These are phyloP conservation scores for Limosa lapponica DNA, from an alignment of 2,797 vertebrate genomes.

Conservation along the genomic window DNA sequence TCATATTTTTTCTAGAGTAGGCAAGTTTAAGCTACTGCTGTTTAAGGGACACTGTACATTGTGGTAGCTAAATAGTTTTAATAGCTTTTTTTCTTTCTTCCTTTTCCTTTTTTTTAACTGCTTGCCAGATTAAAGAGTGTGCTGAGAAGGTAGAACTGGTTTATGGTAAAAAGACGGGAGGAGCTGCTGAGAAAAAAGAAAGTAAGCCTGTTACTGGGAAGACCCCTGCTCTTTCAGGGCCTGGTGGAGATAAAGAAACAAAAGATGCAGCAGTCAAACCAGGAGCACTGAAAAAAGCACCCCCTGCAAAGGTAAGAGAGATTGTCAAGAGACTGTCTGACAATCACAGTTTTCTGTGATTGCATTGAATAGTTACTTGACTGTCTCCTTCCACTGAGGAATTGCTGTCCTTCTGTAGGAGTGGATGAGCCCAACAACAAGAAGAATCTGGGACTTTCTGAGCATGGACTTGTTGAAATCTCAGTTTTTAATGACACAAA, in stretches of 20 bases:
- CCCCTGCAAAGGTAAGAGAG: slow-evolving; percentile 82
- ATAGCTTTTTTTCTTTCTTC: not conserved
- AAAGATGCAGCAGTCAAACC: slow-evolving; percentile 79
- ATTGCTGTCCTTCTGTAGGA: not conserved
- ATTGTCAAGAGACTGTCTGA: not conserved
- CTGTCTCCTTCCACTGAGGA: not conserved
- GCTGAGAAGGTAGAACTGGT: slow-evolving; percentile 93
- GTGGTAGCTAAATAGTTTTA: not conserved
- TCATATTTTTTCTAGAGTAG: not conserved
- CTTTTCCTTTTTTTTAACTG: not conserved
- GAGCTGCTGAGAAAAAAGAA: slow-evolving; percentile 81
- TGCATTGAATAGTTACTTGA: not conserved
- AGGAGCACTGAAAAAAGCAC: slow-evolving; percentile 84
- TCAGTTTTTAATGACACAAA: not conserved
- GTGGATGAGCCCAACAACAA: not conserved
- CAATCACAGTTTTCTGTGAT: not conserved
- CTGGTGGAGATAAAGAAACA: slow-evolving; percentile 77
- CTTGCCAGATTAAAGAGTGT: slow-evolving; percentile 91
- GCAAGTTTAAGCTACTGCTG: not conserved
- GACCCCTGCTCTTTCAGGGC: slow-evolving; percentile 76
- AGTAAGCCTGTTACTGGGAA: slow-evolving; percentile 80
- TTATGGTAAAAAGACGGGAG: slow-evolving; percentile 83
- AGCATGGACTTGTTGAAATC: not conserved
- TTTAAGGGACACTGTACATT: not conserved
- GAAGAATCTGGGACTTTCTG: not conserved